Evolutionary conservation across 2,888 invertebrate species (phyloP).

Genomic region (Tricholauxania praeusta): DNA sequence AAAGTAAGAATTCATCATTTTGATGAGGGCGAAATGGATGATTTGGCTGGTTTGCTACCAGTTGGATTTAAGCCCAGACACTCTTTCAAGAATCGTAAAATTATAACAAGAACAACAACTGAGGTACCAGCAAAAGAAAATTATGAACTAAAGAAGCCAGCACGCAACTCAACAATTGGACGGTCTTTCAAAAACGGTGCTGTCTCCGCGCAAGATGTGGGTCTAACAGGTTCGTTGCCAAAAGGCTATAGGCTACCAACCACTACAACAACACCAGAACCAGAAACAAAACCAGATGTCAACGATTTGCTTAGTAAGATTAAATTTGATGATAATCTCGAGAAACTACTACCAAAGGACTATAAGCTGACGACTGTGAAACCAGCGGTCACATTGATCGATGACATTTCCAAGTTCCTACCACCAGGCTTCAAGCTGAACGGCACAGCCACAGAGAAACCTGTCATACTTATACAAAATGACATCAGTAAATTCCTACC

Average conservation of each 20-base stretch:
- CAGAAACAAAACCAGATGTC: conserved; percentile 45
- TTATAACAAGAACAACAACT: conserved; percentile 69
- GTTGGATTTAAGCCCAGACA: conserved; percentile 73
- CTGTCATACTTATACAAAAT: conserved; percentile 70
- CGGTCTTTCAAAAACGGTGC: conserved; percentile 73
- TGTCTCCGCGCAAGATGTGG: conserved; percentile 70
- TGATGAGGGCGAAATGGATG: conserved; percentile 70
- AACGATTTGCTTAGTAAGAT: conserved; percentile 61
- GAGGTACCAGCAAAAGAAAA: conserved; percentile 48
- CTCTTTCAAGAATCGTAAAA: conserved; percentile 70
- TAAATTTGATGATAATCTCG: conserved; percentile 64
- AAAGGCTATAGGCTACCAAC: conserved; percentile 73
- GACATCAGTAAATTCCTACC: conserved; percentile 75
- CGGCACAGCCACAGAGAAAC: conserved; percentile 42
- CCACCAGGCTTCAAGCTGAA: conserved; percentile 72
- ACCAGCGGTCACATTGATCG: conserved; percentile 67
- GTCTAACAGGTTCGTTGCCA: conserved; percentile 70
- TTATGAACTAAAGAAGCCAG: conserved; percentile 53
- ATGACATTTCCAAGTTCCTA: conserved; percentile 75
- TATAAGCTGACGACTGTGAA: conserved; percentile 68
- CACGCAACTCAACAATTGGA: conserved; percentile 65
- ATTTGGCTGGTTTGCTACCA: conserved; percentile 74
- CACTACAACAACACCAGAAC: conserved; percentile 44
- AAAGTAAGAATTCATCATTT: conserved; percentile 63
- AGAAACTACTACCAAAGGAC: conserved; percentile 70